These are phyloP conservation scores for Zaprionus taronus DNA, from an alignment of 1,140 invertebrate genomes.

Conservation along the genomic window DNA sequence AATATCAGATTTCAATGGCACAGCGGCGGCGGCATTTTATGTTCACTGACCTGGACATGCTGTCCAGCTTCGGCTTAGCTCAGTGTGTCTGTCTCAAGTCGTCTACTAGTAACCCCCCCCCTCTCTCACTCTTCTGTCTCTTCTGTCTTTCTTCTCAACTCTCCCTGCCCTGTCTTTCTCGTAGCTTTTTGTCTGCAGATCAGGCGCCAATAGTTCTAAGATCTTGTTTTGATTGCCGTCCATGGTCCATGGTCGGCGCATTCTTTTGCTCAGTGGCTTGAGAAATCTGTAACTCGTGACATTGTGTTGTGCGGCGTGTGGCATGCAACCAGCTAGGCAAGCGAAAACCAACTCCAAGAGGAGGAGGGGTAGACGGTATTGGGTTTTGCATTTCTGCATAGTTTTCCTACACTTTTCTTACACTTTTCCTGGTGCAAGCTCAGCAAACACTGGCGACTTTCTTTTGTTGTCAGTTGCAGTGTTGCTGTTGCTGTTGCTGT, in stretches of 20 bases:
- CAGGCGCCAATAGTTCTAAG: slow-evolving; percentile 82
- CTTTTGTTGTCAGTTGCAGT: slow-evolving; percentile 62
- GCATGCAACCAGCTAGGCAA: slow-evolving; percentile 28
- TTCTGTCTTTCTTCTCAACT: background rate
- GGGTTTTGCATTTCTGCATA: slow-evolving; percentile 79
- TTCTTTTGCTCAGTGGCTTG: slow-evolving; percentile 78
- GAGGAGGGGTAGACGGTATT: slow-evolving; percentile 5
- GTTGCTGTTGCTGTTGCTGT: too few species aligned
- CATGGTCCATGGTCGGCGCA: slow-evolving; percentile 51
- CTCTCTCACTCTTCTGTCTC: background rate
- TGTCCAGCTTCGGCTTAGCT: slow-evolving; percentile 31
- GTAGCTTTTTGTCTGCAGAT: slow-evolving; percentile 39
- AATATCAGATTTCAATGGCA: slow-evolving; percentile 77
- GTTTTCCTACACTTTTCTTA: slow-evolving; percentile 63
- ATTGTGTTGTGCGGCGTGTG: slow-evolving; percentile 50
- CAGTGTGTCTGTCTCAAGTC: slow-evolving; percentile 9
- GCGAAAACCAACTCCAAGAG: background rate
- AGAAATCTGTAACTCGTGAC: slow-evolving; percentile 81
- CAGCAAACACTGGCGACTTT: slow-evolving; percentile 55
- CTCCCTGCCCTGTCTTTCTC: background rate
- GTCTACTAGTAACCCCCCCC: slow-evolving; percentile 38
- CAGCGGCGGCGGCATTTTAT: slow-evolving; percentile 60
- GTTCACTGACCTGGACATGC: slow-evolving; percentile 71
- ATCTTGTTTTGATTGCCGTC: slow-evolving; percentile 79
- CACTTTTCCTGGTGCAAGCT: slow-evolving; percentile 38